These are phyloP conservation scores for Holacanthella duospinosa DNA, from an alignment of 2,888 invertebrate genomes.

Conservation along the genomic window DNA sequence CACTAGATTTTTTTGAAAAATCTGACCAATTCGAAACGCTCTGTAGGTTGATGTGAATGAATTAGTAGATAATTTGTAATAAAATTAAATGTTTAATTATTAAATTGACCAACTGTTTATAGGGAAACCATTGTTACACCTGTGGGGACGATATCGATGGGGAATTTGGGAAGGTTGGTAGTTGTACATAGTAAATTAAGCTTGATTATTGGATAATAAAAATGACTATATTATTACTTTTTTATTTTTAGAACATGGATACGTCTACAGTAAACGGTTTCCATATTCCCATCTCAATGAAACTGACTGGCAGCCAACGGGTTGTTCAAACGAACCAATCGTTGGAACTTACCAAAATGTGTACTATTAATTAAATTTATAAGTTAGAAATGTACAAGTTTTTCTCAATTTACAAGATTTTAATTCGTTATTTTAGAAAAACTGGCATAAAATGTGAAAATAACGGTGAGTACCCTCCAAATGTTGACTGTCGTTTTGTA, in stretches of 20 bases:
- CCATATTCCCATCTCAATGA: constrained; percentile 9
- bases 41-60: too few relatives aligned
- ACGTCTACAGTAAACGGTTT: not conserved
- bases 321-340: constrained; percentile 11
- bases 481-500: constrained; percentile 21
- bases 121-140: not conserved
- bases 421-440: constrained; percentile 1
- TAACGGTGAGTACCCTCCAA: constrained; percentile 8
- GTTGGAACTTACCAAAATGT: not conserved
- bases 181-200: not conserved
- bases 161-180: constrained; percentile 7
- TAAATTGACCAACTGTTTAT: not conserved
- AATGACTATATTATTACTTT: not conserved
- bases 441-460: constrained; percentile 15
- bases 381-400: not conserved
- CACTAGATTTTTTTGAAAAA: constrained; percentile 21
- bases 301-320: constrained; percentile 2
- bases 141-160: constrained; percentile 7
- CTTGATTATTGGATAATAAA: not conserved
- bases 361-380: not conserved
- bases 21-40: too few relatives aligned
- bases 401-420: not conserved
- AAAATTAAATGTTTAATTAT: too few relatives aligned
- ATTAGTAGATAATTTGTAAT: too few relatives aligned
- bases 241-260: constrained; percentile 7